These are phyloP conservation scores for Monoplex corrugatus DNA, from an alignment of 2,888 invertebrate species.

Conservation along the genomic window DNA sequence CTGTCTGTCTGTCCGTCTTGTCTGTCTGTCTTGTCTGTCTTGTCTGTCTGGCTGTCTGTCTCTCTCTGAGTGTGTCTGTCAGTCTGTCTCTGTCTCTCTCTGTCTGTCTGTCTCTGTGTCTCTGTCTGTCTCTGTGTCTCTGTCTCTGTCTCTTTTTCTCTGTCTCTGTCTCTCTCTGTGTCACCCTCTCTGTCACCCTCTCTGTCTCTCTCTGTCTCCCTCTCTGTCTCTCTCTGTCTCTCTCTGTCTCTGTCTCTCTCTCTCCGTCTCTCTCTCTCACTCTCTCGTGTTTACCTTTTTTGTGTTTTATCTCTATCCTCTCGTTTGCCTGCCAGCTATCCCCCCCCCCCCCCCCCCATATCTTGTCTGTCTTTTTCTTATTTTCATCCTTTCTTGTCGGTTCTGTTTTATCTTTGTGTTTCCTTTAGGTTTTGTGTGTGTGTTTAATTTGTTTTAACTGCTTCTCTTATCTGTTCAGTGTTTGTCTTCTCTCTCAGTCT, in stretches of 20 bases:
- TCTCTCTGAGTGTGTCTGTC: slow-evolving; percentile 5
- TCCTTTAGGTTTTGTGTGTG: too few relatives aligned
- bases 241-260: neutral
- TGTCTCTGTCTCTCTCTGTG: neutral
- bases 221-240: neutral
- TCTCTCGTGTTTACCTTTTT: neutral
- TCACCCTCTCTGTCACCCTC: neutral
- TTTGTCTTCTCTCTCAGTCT: too few relatives aligned
- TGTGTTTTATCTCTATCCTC: too few relatives aligned
- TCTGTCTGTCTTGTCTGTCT: neutral
- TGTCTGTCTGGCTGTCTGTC: neutral
- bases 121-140: neutral
- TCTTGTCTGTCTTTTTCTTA: too few relatives aligned
- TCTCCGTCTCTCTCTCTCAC: neutral
- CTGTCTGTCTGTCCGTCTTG: neutral
- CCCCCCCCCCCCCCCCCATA: too few relatives aligned
- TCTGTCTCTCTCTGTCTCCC: neutral
- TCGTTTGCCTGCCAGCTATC: too few relatives aligned
- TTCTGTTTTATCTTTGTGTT: too few relatives aligned
- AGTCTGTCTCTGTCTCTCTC: neutral
- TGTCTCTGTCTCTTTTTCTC: neutral
- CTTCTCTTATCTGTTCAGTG: too few relatives aligned
- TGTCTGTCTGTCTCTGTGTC: neutral
- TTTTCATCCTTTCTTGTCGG: too few relatives aligned
- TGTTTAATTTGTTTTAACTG: too few relatives aligned